Conservation (phyloP, 35 echinoderm and acorn worm species). For the Apostichopus japonicus region DNA sequence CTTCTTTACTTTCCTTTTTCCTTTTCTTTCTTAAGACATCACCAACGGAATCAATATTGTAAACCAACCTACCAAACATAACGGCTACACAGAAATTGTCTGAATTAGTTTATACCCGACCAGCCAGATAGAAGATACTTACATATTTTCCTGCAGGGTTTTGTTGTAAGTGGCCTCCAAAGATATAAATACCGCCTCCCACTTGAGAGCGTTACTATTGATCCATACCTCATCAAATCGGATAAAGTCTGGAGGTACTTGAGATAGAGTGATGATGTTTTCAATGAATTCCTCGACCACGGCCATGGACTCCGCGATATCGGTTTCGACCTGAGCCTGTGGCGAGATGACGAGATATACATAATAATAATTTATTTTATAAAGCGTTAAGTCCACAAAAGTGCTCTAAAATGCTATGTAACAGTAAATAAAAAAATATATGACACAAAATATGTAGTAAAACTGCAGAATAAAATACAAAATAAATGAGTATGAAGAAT, state of each 20-base stretch:
- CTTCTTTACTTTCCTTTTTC: too few species aligned
- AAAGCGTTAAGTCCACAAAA: too few species aligned
- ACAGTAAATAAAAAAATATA: too few species aligned
- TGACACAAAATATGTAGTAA: too few species aligned
- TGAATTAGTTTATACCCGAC: not conserved
- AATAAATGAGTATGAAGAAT: too few species aligned
- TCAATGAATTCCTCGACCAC: not conserved
- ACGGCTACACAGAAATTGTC: not conserved
- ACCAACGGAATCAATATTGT: too few species aligned
- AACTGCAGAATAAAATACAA: too few species aligned
- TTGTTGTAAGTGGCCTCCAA: not conserved
- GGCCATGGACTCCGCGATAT: not conserved
- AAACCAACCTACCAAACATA: too few species aligned
- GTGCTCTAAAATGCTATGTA: too few species aligned
- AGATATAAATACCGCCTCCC: conserved; percentile 3
- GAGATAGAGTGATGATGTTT: not conserved
- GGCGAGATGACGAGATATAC: not conserved
- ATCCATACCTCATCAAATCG: conserved; percentile 27
- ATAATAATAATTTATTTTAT: too few species aligned
- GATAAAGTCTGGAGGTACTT: not conserved
- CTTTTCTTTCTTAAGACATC: too few species aligned
- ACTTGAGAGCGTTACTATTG: not conserved
- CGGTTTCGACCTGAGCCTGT: not conserved
- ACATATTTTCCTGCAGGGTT: not conserved
- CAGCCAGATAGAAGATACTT: not conserved